These are phyloP conservation scores for Chiloscyllium punctatum DNA, from an alignment of 2,797 vertebrate species.

Conservation along the genomic window DNA sequence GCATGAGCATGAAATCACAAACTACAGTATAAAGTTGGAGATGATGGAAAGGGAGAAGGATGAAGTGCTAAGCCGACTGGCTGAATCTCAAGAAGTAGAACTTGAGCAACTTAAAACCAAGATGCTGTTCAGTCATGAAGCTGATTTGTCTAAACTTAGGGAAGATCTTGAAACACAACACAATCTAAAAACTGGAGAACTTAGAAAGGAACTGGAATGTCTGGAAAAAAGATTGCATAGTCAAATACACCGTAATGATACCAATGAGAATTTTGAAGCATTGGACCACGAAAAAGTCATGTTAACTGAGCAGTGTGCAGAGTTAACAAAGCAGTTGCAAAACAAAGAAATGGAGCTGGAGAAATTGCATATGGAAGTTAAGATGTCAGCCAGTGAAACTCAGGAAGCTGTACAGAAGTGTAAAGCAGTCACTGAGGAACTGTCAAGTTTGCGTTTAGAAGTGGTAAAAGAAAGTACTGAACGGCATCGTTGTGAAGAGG, in stretches of 20 bases:
- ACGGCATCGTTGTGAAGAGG: conserved; percentile 52
- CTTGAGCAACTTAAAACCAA: conserved; percentile 41
- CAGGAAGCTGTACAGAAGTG: conserved; percentile 55
- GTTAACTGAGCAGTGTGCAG: conserved; percentile 57
- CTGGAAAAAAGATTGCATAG: conserved; percentile 45
- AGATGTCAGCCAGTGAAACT: conserved; percentile 54
- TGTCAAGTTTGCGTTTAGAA: conserved; percentile 50
- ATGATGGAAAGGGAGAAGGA: conserved; percentile 50
- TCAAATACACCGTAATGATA: conserved; percentile 42
- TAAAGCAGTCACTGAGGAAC: conserved; percentile 50
- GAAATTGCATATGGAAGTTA: conserved; percentile 58
- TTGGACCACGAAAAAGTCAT: conserved; percentile 51
- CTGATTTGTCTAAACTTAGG: conserved; percentile 45
- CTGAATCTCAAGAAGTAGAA: conserved; percentile 47
- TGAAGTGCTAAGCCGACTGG: conserved; percentile 41
- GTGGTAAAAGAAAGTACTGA: conserved; percentile 61
- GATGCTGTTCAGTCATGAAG: conserved; percentile 43
- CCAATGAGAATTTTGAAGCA: accelerated
- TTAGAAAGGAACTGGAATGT: conserved; percentile 46
- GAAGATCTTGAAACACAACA: conserved; percentile 42
- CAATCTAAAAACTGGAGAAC: conserved; percentile 41
- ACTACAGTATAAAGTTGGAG: conserved; percentile 47
- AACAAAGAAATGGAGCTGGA: conserved; percentile 57
- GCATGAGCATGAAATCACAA: conserved; percentile 46
- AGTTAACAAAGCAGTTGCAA: conserved; percentile 60